Conservation (phyloP, 2,113 vertebrate species). For the Misgurnus anguillicaudatus region DNA sequence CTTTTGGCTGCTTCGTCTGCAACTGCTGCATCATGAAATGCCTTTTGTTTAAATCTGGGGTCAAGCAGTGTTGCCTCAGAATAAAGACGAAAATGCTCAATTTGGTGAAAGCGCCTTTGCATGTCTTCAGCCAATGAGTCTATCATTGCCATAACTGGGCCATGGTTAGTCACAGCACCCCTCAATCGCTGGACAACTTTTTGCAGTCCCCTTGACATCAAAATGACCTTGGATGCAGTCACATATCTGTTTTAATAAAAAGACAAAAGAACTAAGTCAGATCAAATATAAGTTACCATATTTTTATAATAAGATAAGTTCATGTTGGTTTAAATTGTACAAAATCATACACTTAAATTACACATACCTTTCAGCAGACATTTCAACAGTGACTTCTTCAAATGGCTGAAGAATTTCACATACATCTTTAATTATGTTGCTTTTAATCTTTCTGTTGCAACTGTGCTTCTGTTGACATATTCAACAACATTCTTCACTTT, state of each 20-base stretch:
- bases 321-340: too few species aligned
- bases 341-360: background rate
- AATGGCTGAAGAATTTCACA: background rate
- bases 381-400: background rate
- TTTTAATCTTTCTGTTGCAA: background rate
- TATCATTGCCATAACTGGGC: too few species aligned
- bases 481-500: background rate
- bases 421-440: background rate
- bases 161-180: too few species aligned
- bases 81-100: too few species aligned
- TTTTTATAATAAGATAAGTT: too few species aligned
- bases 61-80: too few species aligned
- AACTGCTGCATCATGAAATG: background rate
- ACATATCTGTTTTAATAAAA: too few species aligned
- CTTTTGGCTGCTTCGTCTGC: background rate
- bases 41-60: background rate
- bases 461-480: background rate
- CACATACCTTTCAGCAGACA: background rate
- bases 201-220: background rate
- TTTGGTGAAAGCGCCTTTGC: too few species aligned
- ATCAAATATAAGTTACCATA: too few species aligned
- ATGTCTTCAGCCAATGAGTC: too few species aligned
- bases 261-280: too few species aligned
- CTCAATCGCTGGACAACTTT: background rate
- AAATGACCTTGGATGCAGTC: constrained; percentile 6